phyloP scores from a whole-genome alignment of 2,797 vertebrate genomes.

The Crenuchus spilurus region DNA sequence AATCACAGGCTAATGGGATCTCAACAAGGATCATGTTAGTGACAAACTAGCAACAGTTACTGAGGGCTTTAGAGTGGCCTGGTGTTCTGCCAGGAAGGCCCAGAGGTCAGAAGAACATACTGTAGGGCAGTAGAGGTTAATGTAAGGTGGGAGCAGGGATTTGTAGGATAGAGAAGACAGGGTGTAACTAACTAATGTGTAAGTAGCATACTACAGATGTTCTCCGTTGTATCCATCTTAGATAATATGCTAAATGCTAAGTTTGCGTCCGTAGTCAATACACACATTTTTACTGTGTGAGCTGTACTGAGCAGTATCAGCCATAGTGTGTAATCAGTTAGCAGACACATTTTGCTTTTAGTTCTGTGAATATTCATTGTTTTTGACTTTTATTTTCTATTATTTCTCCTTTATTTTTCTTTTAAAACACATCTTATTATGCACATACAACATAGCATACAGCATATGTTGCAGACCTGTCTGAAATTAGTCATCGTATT shows the following conservation, averaged over 20 bases:
- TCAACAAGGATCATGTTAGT: constrained; percentile 12
- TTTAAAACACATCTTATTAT: constrained; percentile 18
- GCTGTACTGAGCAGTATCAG: no score
- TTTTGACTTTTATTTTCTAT: neutral
- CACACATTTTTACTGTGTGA: no score
- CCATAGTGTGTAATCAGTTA: neutral
- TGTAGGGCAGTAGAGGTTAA: constrained; percentile 29
- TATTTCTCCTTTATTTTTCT: neutral
- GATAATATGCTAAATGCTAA: neutral
- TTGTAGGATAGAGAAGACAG: neutral
- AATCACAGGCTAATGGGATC: constrained; percentile 35
- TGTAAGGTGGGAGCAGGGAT: constrained; percentile 26
- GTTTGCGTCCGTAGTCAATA: no score
- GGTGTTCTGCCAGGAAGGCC: neutral
- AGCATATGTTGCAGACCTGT: neutral
- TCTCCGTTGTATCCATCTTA: neutral
- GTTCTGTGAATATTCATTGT: neutral
- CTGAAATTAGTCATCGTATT: neutral
- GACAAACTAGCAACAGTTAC: constrained; percentile 21
- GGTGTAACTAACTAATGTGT: neutral
- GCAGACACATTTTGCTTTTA: neutral
- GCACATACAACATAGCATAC: constrained; percentile 6
- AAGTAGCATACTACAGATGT: no score
- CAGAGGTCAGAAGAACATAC: constrained; percentile 43
- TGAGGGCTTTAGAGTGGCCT: neutral